Evolutionary conservation across 2,113 vertebrate genomes (phyloP).

Genomic region (Xenopus laevis): DNA sequence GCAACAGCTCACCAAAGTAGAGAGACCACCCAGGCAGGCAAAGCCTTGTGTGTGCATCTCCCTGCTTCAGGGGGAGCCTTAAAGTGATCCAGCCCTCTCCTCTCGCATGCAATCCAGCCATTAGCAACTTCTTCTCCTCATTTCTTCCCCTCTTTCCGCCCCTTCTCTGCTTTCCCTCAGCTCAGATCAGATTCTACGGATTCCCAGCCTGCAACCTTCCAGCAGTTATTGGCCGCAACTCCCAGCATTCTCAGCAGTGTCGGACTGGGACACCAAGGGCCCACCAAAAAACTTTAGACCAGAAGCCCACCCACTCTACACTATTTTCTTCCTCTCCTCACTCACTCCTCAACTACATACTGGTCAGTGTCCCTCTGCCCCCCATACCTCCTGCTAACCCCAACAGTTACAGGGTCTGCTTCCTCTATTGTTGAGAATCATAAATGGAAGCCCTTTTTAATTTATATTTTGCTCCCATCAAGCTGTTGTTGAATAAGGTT

Average conservation of each 20-base stretch:
- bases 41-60: slow-evolving; percentile 83
- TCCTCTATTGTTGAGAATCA: not conserved
- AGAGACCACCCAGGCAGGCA: slow-evolving; percentile 90
- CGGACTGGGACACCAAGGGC: too few relatives aligned
- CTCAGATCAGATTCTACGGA: not conserved
- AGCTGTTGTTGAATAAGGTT: too few relatives aligned
- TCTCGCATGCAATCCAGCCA: slow-evolving; percentile 67
- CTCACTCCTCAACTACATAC: too few relatives aligned
- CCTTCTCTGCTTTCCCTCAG: slow-evolving; percentile 26
- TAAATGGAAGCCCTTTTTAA: not conserved
- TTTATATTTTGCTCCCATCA: not conserved
- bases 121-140: slow-evolving; percentile 54
- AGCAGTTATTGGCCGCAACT: not conserved
- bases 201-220: not conserved
- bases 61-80: slow-evolving; percentile 74
- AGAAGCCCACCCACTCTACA: too few relatives aligned
- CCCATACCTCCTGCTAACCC: too few relatives aligned
- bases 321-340: too few relatives aligned
- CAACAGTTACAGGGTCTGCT: not conserved
- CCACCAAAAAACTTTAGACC: too few relatives aligned
- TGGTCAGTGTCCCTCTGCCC: too few relatives aligned
- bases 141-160: slow-evolving; percentile 36
- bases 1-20: slow-evolving; percentile 99
- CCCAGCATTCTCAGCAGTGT: too few relatives aligned
- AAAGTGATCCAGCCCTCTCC: slow-evolving; percentile 65